A percentile compares a stretch with the other conserved stretches of the same genome.
Evolutionary conservation across 2,888 invertebrate genomes (phyloP).

Genomic region (Silvanus unidentatus): DNA sequence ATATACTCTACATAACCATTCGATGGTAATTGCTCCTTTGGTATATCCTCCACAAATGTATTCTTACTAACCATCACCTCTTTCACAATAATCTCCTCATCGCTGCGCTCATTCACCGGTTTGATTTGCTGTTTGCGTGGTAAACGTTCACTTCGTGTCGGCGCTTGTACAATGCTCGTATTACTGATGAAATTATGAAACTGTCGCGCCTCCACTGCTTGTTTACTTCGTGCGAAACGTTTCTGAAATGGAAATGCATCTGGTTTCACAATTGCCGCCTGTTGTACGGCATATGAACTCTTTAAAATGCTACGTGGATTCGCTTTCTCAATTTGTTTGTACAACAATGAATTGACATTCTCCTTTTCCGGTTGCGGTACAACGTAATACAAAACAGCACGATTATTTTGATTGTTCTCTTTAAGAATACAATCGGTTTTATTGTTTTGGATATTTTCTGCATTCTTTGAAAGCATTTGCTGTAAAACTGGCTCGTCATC

Average conservation of each 20-base stretch:
- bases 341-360: constrained; percentile 31
- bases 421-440: constrained; percentile 10
- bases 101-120: constrained; percentile 36
- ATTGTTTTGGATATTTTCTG: constrained; percentile 2
- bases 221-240: constrained; percentile 35
- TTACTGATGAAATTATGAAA: constrained; percentile 40
- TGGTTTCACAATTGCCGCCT: constrained; percentile 16
- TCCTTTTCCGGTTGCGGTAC: constrained; percentile 39
- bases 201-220: constrained; percentile 34
- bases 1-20: constrained; percentile 12
- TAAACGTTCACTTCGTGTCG: constrained; percentile 37
- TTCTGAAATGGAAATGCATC: constrained; percentile 20
- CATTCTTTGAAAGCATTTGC: constrained; percentile 13
- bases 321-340: constrained; percentile 19
- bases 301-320: constrained; percentile 41
- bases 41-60: constrained; percentile 34
- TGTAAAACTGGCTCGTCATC: constrained; percentile 13
- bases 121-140: constrained; percentile 45
- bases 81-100: constrained; percentile 44
- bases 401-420: constrained; percentile 15
- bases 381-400: constrained; percentile 30
- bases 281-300: constrained; percentile 23
- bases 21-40: background rate
- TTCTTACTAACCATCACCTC: constrained; percentile 41
- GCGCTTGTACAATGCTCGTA: constrained; percentile 41